Evolutionary conservation across 2,888 invertebrate genomes (phyloP).

Genomic region (Lobophora halterata): DNA sequence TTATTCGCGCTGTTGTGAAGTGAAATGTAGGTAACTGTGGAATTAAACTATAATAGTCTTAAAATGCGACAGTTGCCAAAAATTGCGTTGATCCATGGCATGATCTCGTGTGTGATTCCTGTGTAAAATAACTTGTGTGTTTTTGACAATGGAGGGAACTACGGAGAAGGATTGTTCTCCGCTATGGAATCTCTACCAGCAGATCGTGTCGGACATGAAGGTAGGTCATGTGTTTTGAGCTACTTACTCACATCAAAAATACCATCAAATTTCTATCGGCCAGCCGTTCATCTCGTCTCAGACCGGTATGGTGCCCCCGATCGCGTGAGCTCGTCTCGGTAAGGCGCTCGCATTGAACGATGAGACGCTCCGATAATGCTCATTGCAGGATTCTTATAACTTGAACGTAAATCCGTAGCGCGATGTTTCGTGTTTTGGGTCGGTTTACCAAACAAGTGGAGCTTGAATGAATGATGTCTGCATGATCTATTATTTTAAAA

Average conservation of each 20-base stretch:
- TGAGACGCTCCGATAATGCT: slow-evolving; percentile 33
- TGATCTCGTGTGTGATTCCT: slow-evolving; percentile 51
- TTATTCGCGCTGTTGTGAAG: slow-evolving; percentile 43
- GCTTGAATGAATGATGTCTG: neutral
- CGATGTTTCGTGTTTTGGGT: slow-evolving; percentile 3
- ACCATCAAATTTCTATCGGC: too few relatives aligned
- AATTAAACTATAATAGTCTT: slow-evolving; percentile 34
- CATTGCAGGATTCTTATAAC: slow-evolving; percentile 18
- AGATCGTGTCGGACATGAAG: slow-evolving; percentile 98
- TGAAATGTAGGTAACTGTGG: slow-evolving; percentile 65
- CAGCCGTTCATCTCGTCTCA: slow-evolving; percentile 24
- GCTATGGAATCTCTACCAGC: slow-evolving; percentile 95
- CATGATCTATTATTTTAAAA: too few relatives aligned
- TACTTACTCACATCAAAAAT: too few relatives aligned
- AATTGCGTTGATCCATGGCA: slow-evolving; percentile 46
- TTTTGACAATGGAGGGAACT: slow-evolving; percentile 85
- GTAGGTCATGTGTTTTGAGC: slow-evolving; percentile 78
- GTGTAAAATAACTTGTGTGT: slow-evolving; percentile 57
- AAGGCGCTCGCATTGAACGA: slow-evolving; percentile 53
- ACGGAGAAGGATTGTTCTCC: slow-evolving; percentile 92
- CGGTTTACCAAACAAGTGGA: slow-evolving; percentile 2
- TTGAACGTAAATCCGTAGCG: slow-evolving; percentile 11
- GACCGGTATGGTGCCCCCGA: slow-evolving; percentile 44
- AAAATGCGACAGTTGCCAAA: slow-evolving; percentile 69
- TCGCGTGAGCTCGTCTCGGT: slow-evolving; percentile 48